Base-by-base conservation (phyloP, 2,888 invertebrate genomes). In the Trissolcus brochymenae region DNA sequence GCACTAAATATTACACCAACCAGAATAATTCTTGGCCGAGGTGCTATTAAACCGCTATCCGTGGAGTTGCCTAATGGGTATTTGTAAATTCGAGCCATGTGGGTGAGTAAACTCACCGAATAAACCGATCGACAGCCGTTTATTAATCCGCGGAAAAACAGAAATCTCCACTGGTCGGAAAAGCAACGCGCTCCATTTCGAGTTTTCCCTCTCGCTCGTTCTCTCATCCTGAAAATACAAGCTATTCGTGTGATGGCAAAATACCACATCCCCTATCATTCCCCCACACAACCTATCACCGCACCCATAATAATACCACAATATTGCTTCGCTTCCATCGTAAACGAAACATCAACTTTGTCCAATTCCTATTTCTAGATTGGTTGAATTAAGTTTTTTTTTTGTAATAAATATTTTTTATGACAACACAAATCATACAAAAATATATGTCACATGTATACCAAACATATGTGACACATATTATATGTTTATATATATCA, bases 51-150 rank as follows among this genome's bases (percentile, higher is more conserved):
- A 65, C 56, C 35, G 35, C 49, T 65, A 65, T 65, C 55, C 40
- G 13, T 13, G 50, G 40, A 43, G 19, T 40, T 55, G 29, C 54
- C 46, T 41, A 9, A 19, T 21, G 21, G 16, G 40, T 60, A 25
- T 64, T 64, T 64, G 71, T 25, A 40, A 21, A 41, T 21, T 62
- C 54, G 56, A 29, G 35, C 46, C 60, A 53, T 72, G 61, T 62
- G 53, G 57, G 65, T 55, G 60, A 62, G 59, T 66, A 67, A 71
- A 78, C 62, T 57, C 55, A 14, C 54, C 70, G 62, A 74, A 80
- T 81, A 81, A 81, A 72, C 79, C 77, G 72, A 80, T 79, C 79
- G 73, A 81, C 77, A 76, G 71, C 61, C 78, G 71, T 79, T 80
- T 78, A 79, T 80, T 77, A 78, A 76, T 76, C 73, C 55, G 72